phyloP scores from a whole-genome alignment of 2,888 invertebrate species.

The Eristalinus aeneus region DNA sequence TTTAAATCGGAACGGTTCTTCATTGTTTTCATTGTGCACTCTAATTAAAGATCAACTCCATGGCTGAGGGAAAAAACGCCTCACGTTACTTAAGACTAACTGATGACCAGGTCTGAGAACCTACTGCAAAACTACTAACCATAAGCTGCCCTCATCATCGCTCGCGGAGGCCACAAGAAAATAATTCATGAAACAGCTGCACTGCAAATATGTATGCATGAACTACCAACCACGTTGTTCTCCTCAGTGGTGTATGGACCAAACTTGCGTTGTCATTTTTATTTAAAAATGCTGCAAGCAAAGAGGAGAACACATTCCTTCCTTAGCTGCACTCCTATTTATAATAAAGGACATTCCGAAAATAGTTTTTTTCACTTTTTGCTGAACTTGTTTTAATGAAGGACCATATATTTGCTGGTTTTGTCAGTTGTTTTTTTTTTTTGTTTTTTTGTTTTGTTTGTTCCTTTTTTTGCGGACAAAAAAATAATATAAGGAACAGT shows the following conservation, averaged over 20 bases:
- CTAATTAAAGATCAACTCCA: background rate
- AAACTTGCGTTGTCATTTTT: slow-evolving; percentile 60
- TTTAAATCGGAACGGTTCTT: background rate
- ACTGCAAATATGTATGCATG: slow-evolving; percentile 32
- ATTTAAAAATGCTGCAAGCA: slow-evolving; percentile 29
- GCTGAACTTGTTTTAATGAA: slow-evolving; percentile 65
- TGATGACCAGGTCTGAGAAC: slow-evolving; percentile 37
- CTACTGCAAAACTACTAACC: background rate
- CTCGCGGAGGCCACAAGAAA: background rate
- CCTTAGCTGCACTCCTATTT: slow-evolving; percentile 67
- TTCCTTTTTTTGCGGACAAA: slow-evolving; percentile 34
- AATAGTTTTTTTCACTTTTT: slow-evolving; percentile 57
- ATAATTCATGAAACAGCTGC: slow-evolving; percentile 34
- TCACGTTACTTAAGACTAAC: slow-evolving; percentile 16
- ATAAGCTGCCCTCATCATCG: slow-evolving; percentile 22
- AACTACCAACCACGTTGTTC: slow-evolving; percentile 31
- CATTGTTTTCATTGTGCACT: background rate
- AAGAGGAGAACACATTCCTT: slow-evolving; percentile 25
- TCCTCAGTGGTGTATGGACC: slow-evolving; percentile 50
- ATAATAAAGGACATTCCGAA: slow-evolving; percentile 66
- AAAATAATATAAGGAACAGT: slow-evolving; percentile 2
- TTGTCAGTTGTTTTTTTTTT: slow-evolving; percentile 2
- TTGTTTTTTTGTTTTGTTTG: slow-evolving; percentile 17
- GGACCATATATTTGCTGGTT: slow-evolving; percentile 52
- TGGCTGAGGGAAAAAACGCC: slow-evolving; percentile 2